These are phyloP conservation scores for Molossus alvarezi DNA, from an alignment of 2,797 vertebrate species.

Conservation along the genomic window DNA sequence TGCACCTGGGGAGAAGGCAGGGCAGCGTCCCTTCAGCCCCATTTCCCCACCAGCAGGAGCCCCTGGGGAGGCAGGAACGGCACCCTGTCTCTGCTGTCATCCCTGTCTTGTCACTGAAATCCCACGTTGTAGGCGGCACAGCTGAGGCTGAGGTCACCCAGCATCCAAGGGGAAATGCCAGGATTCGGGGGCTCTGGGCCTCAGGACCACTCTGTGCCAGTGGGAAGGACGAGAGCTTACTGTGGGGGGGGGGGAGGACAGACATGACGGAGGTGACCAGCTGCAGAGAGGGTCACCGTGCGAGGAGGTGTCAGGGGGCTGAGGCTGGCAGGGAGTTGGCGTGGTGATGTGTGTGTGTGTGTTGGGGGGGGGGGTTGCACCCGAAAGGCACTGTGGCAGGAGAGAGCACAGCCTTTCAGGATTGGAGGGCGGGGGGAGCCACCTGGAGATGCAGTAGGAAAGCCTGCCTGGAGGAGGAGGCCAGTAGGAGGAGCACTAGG, in stretches of 20 bases:
- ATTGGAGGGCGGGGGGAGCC: neutral
- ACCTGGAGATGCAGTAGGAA: neutral
- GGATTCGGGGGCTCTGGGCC: neutral
- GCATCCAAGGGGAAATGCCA: accelerated
- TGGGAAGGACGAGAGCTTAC: neutral
- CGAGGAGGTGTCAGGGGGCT: neutral
- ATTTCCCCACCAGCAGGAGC: neutral
- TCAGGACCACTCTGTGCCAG: neutral
- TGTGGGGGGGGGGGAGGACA: neutral
- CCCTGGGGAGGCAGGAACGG: accelerated
- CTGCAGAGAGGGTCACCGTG: neutral
- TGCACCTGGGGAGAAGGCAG: no score
- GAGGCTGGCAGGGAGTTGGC: neutral
- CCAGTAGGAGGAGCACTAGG: neutral
- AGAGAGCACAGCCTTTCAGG: neutral
- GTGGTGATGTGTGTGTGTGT: neutral
- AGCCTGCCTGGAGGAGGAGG: no score
- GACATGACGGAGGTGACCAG: neutral
- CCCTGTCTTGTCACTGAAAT: neutral
- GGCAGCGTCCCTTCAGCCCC: neutral
- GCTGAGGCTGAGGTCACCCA: neutral
- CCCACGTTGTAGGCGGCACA: neutral
- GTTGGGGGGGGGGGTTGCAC: neutral
- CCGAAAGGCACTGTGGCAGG: neutral
- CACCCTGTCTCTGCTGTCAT: accelerated